Evolutionary conservation across 2,888 invertebrate genomes (phyloP), one percentile per base, ranked within the genome.

Genomic region (Poecilobothrus nobilitatus): DNA sequence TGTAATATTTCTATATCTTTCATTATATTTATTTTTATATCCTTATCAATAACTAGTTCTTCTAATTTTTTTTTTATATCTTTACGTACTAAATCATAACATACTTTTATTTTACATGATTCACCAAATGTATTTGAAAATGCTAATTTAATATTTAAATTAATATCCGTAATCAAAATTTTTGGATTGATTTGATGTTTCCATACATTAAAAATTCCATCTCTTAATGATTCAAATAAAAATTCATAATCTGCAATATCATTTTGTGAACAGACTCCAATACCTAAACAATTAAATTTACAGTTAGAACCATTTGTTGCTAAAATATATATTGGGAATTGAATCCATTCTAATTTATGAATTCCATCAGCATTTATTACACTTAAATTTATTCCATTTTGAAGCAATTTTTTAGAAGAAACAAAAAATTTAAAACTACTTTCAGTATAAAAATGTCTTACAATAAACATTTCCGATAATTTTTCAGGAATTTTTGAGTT

Each of bases 331-430:
- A 63, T 22, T 4, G 63, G 63, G 8, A 63, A 63, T 63, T 63
- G 21, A 63, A 63, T 63, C 63, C 63, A 63, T 22, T 22, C 63
- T 63, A 63, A 63, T 63, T 63, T 63, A 63, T 63, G 63, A 63
- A 15, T 63, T 10, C 22, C 22, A 63, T 63, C 63, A 63, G 6
- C 7, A 6, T 63, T 21, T 63, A 63, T 4, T 22, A 22, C 20
- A 20, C 20, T 22, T 12, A 21, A 22, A 63, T 63, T 21, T 22
- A 21, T 63, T 22, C 12, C 63, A 63, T 63, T 63, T 63, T 63
- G 22, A 22, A 63, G 63, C 21, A 63, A 22, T 63, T 63, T 63
- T 22, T 22, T 63, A 7, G 63, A 63, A 10, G 63, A 63, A 10
- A 63, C 22, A 22, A 63, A 63, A 21, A 63, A 22, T 22, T 22